Evolutionary conservation across 2,113 vertebrate genomes (phyloP), one percentile per base, ranked within the genome.

Genomic region (Eurystomus gularis): DNA sequence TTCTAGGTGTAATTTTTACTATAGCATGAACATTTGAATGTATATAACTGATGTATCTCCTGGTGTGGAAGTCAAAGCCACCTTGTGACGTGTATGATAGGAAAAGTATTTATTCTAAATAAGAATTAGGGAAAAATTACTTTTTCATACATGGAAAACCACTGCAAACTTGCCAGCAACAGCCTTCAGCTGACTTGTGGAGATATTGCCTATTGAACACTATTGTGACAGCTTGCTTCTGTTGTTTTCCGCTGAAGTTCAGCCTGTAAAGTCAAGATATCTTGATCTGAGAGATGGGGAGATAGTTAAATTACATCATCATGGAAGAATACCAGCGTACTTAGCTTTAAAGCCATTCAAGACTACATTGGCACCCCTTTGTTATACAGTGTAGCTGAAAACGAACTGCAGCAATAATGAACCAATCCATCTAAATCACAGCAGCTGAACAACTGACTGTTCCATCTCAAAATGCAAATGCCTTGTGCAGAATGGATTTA

Each of bases 391-490:
- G 94, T 94, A 83, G 91, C 86, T 96, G 96, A 86, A 93, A 97
- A 96, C 88, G 86, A 97, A 94, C 93, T 96, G 94, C 93, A 90
- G 95, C 93, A 96, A 90, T 97, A 97, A 97, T 97, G 95, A 97
- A 97, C 94, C 94, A 90, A 97, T 96, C 93, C 92, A 95, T 97
- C 97, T 96, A 96, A 96, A 96, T 96, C 94, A 96, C 96, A 96
- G 95, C 94, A 97, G 95, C 95, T 96, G 96, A 95, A 97, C 95
- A 90, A 97, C 95, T 94, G 92, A 96, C 95, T 97, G 83, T 92
- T 97, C 94, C 96, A 94, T 96, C 95, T 97, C 93, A 96, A 96
- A 96, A 97, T 97, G 96, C 97, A 97, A 97, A 96, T 96, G 91
- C 57, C 87, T 96, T 91, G 88, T 92, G 93, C 92, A 97, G 97